These are phyloP conservation scores for Ascaphus truei DNA, from an alignment of 2,113 vertebrate genomes.

Conservation along the genomic window DNA sequence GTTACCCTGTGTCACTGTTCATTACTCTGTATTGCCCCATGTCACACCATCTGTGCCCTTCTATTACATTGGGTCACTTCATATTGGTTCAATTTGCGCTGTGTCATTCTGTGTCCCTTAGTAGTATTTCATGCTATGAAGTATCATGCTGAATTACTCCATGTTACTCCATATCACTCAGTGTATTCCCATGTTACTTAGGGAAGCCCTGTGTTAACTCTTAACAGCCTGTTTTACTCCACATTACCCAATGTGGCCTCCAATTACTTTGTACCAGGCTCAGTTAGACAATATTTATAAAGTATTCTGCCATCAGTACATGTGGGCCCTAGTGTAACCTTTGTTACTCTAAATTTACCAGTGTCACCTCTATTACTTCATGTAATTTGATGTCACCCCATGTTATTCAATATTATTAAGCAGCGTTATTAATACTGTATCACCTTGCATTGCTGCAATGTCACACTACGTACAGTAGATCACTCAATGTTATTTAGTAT, in stretches of 20 bases:
- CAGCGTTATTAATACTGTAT: no score
- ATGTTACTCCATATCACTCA: constrained; percentile 9
- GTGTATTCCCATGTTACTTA: no score
- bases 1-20: neutral
- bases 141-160: neutral
- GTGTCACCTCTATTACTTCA: no score
- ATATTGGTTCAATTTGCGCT: neutral
- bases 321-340: neutral
- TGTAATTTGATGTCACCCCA: no score
- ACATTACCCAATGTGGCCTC: constrained; percentile 4
- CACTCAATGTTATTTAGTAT: no score
- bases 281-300: neutral
- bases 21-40: neutral
- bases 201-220: constrained; percentile 22
- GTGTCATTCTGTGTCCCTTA: neutral
- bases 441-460: no score
- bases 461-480: no score
- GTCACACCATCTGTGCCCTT: no score
- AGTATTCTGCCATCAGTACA: neutral
- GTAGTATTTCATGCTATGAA: neutral
- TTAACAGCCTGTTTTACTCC: constrained; percentile 19
- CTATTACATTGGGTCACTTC: no score
- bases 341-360: no score
- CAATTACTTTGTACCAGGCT: neutral
- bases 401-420: no score